A percentile compares a stretch with the other conserved stretches of the same genome.
phyloP scores from a whole-genome alignment of 2,797 vertebrate genomes.

The Rhadinocentrus ornatus region DNA sequence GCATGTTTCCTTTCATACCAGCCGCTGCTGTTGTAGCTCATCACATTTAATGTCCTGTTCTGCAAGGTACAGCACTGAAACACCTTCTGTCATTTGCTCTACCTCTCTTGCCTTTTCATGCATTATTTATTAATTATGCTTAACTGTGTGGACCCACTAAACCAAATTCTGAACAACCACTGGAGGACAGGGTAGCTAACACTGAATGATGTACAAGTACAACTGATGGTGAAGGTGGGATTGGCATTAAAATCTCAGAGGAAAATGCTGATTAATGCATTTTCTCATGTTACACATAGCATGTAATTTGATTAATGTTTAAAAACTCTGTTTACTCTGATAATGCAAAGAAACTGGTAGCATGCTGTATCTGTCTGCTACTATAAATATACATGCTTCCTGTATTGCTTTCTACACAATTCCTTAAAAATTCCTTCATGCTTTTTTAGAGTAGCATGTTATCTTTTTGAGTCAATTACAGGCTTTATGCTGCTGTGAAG shows the following conservation, averaged over 20 bases:
- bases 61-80: constrained; percentile 25
- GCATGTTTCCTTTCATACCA: constrained; percentile 16
- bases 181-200: constrained; percentile 53
- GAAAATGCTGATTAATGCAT: constrained; percentile 22
- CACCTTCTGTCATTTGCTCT: neutral
- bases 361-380: neutral
- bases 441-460: constrained; percentile 4
- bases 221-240: constrained; percentile 53
- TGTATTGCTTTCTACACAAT: neutral
- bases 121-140: constrained; percentile 5
- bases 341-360: neutral
- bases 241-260: constrained; percentile 43
- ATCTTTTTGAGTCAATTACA: constrained; percentile 38
- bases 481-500: constrained; percentile 6
- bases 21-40: constrained; percentile 1
- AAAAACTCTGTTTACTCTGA: neutral
- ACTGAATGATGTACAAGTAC: constrained; percentile 58
- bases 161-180: constrained; percentile 46
- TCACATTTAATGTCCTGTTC: constrained; percentile 27
- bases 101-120: neutral
- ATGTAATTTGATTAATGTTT: constrained; percentile 12
- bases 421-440: neutral
- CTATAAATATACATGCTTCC: constrained; percentile 1
- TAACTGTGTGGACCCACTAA: constrained; percentile 12
- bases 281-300: constrained; percentile 35